Conservation (phyloP, 2,113 vertebrate species). For the Columbina picui region DNA sequence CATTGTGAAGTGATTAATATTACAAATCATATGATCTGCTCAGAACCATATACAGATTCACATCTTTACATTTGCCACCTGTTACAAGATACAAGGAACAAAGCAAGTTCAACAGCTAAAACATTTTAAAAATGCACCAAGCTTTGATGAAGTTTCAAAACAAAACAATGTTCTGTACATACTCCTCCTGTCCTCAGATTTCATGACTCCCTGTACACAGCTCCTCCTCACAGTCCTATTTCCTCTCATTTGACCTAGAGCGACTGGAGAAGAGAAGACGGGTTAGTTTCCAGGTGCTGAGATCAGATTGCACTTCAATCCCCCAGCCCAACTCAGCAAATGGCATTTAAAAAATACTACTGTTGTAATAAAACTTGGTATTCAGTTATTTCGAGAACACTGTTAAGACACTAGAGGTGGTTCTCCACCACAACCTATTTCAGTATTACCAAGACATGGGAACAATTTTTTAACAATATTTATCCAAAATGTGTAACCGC, state of each 20-base stretch:
- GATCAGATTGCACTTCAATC: not conserved
- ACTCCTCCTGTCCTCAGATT: slow-evolving; percentile 75
- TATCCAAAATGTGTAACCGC: not conserved
- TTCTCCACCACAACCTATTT: not conserved
- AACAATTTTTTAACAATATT: accelerated
- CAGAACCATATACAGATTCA: slow-evolving; percentile 81
- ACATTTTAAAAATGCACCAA: slow-evolving; percentile 84
- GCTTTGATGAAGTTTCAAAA: slow-evolving; percentile 81
- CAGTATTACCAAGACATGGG: not conserved
- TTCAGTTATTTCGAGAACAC: not conserved
- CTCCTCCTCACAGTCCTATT: slow-evolving; percentile 80
- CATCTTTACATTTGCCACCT: slow-evolving; percentile 78
- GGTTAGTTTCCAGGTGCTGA: not conserved
- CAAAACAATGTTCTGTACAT: slow-evolving; percentile 86
- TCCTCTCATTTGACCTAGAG: slow-evolving; percentile 92
- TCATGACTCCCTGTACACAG: slow-evolving; percentile 82
- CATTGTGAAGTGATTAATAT: slow-evolving; percentile 75
- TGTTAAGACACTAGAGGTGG: accelerated
- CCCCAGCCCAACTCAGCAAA: not conserved
- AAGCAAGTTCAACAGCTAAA: slow-evolving; percentile 80
- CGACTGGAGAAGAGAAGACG: slow-evolving; percentile 77
- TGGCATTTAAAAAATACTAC: not conserved
- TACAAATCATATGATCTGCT: slow-evolving; percentile 76
- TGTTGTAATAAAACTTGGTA: not conserved
- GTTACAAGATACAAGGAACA: slow-evolving; percentile 81